Evolutionary conservation across 1,140 invertebrate species (phyloP), one percentile per base, ranked within the genome.

Genomic region (Megathymus violae): DNA sequence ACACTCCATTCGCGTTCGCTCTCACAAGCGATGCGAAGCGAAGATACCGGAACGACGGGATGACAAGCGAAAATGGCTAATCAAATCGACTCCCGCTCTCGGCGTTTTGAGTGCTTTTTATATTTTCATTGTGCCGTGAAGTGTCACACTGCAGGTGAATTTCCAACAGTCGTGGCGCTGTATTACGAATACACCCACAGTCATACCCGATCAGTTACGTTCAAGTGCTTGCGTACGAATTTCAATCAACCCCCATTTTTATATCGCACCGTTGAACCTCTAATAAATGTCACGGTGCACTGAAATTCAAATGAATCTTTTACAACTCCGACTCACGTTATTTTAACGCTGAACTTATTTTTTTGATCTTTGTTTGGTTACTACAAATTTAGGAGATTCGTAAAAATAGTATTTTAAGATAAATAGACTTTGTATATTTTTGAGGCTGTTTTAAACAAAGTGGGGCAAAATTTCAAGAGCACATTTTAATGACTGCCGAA

Each of bases 11-110:
- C 82, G 80, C 58, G 67, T 71, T n/a, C n/a, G n/a, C n/a, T 67
- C 86, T 89, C 74, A 77, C 82, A 80, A 83, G 77, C 84, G 81
- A 84, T 80, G 74, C 86, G 80, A 71, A 81, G 78, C 76, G 79
- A 89, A 86, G 84, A 83, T 85, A 83, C 78, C 82, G 80, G 74
- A 69, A 74, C 76, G 79, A 78, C 74, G 69, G 69, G 70, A 74
- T 71, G 68, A 72, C 71, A 77, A 85, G 80, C 77, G 75, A 84
- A 89, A 86, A 84, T 85, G 83, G 83, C 85, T 89, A 89, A 89
- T 89, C 87, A 89, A 89, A 89, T 89, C 80, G 79, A 85, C 81
- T 80, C 75, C 73, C 77, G 69, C 85, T 71, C 81, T 82, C n/a
- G n/a, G n/a, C 80, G 54, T 71, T 82, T 87, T 67, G 73, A 85